These are phyloP conservation scores for Xenopus laevis DNA, from an alignment of 2,113 vertebrate species.

Conservation along the genomic window DNA sequence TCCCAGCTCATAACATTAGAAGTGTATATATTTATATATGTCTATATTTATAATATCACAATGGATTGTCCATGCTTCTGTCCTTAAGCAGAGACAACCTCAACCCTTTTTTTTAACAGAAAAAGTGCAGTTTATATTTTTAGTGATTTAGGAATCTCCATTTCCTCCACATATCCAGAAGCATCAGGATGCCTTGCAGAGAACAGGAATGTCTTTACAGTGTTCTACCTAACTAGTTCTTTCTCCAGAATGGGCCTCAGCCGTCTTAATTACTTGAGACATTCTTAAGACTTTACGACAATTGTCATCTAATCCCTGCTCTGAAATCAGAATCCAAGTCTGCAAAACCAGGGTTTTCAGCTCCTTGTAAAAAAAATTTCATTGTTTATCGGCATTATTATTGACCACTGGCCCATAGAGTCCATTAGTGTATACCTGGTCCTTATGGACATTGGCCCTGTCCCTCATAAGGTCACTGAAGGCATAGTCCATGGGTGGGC, in stretches of 20 bases:
- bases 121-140: slow-evolving; percentile 61
- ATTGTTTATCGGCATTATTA: slow-evolving; percentile 91
- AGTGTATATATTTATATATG: slow-evolving; percentile 63
- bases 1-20: slow-evolving; percentile 76
- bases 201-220: no score
- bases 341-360: no score
- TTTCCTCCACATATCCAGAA: not conserved
- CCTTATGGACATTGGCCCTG: slow-evolving; percentile 90
- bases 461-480: slow-evolving; percentile 97
- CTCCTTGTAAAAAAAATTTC: slow-evolving; percentile 50
- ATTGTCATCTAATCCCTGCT: no score
- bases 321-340: no score
- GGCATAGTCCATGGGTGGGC: slow-evolving; percentile 96
- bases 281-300: no score
- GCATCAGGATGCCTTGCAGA: no score
- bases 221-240: no score
- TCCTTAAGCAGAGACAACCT: slow-evolving; percentile 69
- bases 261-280: no score
- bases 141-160: not conserved
- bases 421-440: slow-evolving; percentile 80
- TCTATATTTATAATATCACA: slow-evolving; percentile 64
- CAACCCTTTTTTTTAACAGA: slow-evolving; percentile 60
- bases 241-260: no score
- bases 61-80: slow-evolving; percentile 66
- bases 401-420: slow-evolving; percentile 95